Conservation (phyloP, 2,888 invertebrate genomes). For the Endomychus coccineus region DNA sequence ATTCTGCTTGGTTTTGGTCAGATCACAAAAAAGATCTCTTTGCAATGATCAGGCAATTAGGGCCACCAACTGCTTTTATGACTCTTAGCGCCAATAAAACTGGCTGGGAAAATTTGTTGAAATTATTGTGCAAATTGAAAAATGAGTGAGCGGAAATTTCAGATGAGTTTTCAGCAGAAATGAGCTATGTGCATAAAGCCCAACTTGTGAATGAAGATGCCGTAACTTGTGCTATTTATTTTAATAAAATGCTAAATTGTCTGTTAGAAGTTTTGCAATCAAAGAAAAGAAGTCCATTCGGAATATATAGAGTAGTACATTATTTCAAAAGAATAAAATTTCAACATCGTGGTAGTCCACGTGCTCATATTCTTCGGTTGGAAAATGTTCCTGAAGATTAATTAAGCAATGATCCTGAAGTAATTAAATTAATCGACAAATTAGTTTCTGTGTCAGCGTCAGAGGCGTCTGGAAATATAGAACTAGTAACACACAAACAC, state of each 20-base stretch:
- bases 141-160: slow-evolving; percentile 9
- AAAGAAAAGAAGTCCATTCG: slow-evolving; percentile 30
- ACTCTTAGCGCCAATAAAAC: slow-evolving; percentile 40
- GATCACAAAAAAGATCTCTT: slow-evolving; percentile 36
- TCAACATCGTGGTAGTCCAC: slow-evolving; percentile 34
- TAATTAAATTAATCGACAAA: slow-evolving; percentile 26
- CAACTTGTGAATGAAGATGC: slow-evolving; percentile 32
- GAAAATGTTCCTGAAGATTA: slow-evolving; percentile 28
- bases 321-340: slow-evolving; percentile 36
- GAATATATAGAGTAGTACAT: slow-evolving; percentile 26
- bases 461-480: slow-evolving; percentile 27
- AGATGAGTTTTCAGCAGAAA: slow-evolving; percentile 7
- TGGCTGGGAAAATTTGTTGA: slow-evolving; percentile 33
- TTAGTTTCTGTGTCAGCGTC: slow-evolving; percentile 25
- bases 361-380: slow-evolving; percentile 28
- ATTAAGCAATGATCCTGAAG: slow-evolving; percentile 16
- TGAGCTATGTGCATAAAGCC: slow-evolving; percentile 24
- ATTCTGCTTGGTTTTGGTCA: slow-evolving; percentile 37
- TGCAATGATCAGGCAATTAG: slow-evolving; percentile 38
- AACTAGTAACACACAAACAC: slow-evolving; percentile 29
- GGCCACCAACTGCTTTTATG: slow-evolving; percentile 35
- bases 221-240: slow-evolving; percentile 29
- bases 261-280: slow-evolving; percentile 29
- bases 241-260: slow-evolving; percentile 34
- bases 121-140: slow-evolving; percentile 31